Conservation (phyloP, 2,888 invertebrate genomes). For the Leptothorax acervorum region DNA sequence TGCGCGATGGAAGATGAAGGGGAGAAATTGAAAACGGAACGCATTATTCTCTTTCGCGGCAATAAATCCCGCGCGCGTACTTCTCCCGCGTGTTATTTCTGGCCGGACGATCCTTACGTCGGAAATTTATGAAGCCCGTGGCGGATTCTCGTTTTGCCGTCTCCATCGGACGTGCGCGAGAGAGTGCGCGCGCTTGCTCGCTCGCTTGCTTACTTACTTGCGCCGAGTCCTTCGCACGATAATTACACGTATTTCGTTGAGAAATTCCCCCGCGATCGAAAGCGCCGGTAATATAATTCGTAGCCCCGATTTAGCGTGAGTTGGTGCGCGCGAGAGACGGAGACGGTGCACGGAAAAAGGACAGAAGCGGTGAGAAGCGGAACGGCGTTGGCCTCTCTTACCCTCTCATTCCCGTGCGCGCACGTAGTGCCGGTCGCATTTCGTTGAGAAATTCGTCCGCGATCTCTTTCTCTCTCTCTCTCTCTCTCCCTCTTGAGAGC, state of each 20-base stretch:
- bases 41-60: conserved; percentile 57
- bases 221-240: conserved; percentile 48
- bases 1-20: conserved; percentile 50
- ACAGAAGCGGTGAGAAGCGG: conserved; percentile 3
- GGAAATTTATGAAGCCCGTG: conserved; percentile 57
- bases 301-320: conserved; percentile 51
- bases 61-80: conserved; percentile 49
- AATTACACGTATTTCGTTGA: conserved; percentile 56
- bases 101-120: conserved; percentile 52
- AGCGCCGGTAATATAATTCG: conserved; percentile 50
- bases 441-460: conserved; percentile 51
- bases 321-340: conserved; percentile 13
- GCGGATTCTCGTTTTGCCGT: conserved; percentile 54
- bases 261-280: conserved; percentile 54
- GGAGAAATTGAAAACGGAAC: conserved; percentile 56
- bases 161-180: conserved; percentile 37
- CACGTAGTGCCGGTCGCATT: conserved; percentile 24
- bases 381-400: not conserved
- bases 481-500: not conserved
- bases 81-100: conserved; percentile 47
- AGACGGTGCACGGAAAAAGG: not conserved
- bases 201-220: not conserved
- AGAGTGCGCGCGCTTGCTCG: not conserved
- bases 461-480: conserved; percentile 19
- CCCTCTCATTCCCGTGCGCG: conserved; percentile 13